These are phyloP conservation scores for Tylochromis polylepis DNA, from an alignment of 2,113 vertebrate genomes.

Conservation along the genomic window DNA sequence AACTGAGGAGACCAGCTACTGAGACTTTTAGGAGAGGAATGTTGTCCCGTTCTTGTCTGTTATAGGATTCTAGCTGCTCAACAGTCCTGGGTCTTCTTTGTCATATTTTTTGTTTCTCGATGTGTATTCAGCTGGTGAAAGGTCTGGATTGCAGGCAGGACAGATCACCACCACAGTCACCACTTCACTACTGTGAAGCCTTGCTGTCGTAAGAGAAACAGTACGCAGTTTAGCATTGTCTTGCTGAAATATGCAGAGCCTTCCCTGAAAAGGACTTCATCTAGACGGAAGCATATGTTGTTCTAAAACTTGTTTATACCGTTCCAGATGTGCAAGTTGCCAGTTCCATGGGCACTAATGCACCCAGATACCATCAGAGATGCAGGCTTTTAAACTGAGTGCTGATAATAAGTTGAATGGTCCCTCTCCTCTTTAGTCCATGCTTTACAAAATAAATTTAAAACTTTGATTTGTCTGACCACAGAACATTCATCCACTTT, in stretches of 20 bases:
- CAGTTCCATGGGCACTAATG: too few relatives aligned
- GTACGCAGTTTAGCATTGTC: neutral
- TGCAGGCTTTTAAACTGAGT: too few relatives aligned
- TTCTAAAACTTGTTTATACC: too few relatives aligned
- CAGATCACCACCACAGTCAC: too few relatives aligned
- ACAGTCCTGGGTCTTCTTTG: neutral
- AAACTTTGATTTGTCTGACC: rapidly evolving
- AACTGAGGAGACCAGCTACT: neutral
- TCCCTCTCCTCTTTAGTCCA: too few relatives aligned
- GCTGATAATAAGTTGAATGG: too few relatives aligned
- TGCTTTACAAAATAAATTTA: neutral
- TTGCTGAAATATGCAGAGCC: neutral
- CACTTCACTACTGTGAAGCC: too few relatives aligned
- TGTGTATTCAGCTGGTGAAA: neutral
- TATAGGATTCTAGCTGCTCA: neutral
- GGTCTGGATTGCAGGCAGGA: too few relatives aligned
- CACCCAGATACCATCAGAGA: too few relatives aligned
- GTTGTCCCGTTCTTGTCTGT: neutral
- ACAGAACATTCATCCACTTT: neutral
- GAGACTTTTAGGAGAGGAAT: neutral
- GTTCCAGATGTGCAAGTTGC: too few relatives aligned
- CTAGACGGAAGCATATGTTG: too few relatives aligned
- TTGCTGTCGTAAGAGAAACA: too few relatives aligned
- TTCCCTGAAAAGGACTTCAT: neutral
- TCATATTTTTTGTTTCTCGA: neutral